phyloP scores from a whole-genome alignment of 1,140 invertebrate genomes.

The Megalonaias nervosa region DNA sequence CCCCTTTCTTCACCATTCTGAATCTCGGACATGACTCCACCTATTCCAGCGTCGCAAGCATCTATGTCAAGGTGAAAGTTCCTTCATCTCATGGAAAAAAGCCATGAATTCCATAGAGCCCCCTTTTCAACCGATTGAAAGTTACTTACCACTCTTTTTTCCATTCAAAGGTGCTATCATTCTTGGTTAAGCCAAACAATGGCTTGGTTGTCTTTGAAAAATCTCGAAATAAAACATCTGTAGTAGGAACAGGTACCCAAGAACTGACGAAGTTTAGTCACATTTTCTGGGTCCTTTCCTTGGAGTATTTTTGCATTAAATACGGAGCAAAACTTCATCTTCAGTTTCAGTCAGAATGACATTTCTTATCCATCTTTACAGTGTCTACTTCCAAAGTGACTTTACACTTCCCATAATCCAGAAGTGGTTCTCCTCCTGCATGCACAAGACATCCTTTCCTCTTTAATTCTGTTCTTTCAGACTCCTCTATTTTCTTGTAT shows the following conservation, averaged over 20 bases:
- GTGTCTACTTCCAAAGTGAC: no score
- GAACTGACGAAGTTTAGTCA: background rate
- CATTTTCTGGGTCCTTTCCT: background rate
- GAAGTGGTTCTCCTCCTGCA: no score
- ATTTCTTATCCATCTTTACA: background rate
- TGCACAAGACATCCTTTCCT: no score
- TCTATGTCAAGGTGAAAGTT: no score
- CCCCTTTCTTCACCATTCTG: background rate
- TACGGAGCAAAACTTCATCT: no score
- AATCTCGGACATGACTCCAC: background rate
- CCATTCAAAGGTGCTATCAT: background rate
- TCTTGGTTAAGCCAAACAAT: constrained; percentile 10
- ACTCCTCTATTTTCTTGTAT: no score
- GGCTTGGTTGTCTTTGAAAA: constrained; percentile 7
- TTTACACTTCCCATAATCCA: no score
- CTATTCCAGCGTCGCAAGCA: no score
- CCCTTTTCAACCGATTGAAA: background rate
- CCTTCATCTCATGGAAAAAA: background rate
- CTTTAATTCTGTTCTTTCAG: no score
- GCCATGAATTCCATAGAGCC: background rate
- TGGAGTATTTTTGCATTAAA: no score
- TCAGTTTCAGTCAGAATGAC: no score
- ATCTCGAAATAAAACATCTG: background rate
- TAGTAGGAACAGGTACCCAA: background rate
- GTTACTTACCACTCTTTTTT: constrained; percentile 1